Conservation (phyloP, 2,797 vertebrate species). For the Enteromius viviparus region DNA sequence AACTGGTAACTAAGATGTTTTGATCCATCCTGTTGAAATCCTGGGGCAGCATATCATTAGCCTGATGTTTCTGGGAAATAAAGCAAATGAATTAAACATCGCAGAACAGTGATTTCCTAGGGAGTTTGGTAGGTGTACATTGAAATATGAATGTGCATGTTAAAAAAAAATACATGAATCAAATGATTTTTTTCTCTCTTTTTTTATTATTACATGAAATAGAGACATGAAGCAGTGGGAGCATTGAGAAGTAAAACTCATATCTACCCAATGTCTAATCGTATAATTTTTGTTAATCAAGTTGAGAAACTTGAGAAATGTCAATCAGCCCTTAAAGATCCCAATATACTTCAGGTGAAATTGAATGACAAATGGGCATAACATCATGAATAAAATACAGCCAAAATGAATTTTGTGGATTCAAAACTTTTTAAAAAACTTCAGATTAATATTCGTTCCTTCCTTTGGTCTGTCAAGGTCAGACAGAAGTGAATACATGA, state of each 20-base stretch:
- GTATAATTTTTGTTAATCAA: background rate
- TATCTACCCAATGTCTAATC: background rate
- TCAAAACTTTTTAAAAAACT: background rate
- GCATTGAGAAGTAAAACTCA: background rate
- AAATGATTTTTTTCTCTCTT: background rate
- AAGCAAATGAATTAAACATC: slow-evolving; percentile 11
- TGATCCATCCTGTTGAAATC: background rate
- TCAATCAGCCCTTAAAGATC: slow-evolving; percentile 1
- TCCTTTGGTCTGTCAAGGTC: background rate
- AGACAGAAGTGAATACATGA: background rate
- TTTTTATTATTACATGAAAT: background rate
- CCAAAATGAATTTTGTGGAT: background rate
- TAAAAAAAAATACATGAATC: background rate
- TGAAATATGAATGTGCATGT: background rate
- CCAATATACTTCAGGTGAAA: background rate
- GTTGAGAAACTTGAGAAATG: background rate
- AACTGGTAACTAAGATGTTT: background rate
- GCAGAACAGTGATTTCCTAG: background rate
- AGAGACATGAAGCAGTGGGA: background rate
- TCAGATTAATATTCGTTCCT: background rate
- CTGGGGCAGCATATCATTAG: background rate
- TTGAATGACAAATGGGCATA: background rate
- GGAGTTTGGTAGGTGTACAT: background rate
- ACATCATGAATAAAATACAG: background rate
- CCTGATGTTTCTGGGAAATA: background rate